Conservation (phyloP, 2,113 vertebrate genomes). For the Oryzias woworae region DNA sequence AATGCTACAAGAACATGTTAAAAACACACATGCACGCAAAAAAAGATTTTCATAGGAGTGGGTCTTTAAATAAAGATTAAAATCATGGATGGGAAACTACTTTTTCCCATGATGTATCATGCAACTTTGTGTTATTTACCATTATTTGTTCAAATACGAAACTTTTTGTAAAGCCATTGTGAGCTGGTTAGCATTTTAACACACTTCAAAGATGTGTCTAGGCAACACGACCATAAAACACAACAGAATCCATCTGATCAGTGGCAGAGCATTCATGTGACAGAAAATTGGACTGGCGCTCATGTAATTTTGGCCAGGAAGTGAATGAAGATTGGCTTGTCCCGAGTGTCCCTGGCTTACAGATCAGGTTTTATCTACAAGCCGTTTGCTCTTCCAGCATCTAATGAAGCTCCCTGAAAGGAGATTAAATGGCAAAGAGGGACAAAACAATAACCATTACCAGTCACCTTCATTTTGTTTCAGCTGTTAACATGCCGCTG, state of each 20-base stretch:
- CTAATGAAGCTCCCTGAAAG: slow-evolving; percentile 76
- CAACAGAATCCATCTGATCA: slow-evolving; percentile 12
- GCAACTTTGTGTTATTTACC: too few species aligned
- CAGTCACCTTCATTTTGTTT: slow-evolving; percentile 74
- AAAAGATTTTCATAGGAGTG: too few species aligned
- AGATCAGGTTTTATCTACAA: slow-evolving; percentile 74
- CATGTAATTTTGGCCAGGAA: slow-evolving; percentile 40
- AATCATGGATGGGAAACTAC: too few species aligned
- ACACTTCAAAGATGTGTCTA: background rate
- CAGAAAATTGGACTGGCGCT: slow-evolving; percentile 49
- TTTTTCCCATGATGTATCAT: background rate
- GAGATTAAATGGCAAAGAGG: slow-evolving; percentile 76
- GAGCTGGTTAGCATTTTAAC: background rate
- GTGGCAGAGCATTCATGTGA: slow-evolving; percentile 29
- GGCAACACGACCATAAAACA: background rate
- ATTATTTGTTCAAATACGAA: background rate
- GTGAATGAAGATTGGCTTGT: slow-evolving; percentile 64
- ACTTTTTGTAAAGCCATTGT: background rate
- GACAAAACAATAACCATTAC: slow-evolving; percentile 78
- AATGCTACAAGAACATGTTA: too few species aligned
- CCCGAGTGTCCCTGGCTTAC: slow-evolving; percentile 66
- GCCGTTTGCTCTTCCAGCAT: slow-evolving; percentile 64
- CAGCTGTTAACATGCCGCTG: slow-evolving; percentile 58
- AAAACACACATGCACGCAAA: too few species aligned
- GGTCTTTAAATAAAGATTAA: too few species aligned